phyloP scores from a whole-genome alignment of 2,797 vertebrate species.

The Cryptoprocta ferox region DNA sequence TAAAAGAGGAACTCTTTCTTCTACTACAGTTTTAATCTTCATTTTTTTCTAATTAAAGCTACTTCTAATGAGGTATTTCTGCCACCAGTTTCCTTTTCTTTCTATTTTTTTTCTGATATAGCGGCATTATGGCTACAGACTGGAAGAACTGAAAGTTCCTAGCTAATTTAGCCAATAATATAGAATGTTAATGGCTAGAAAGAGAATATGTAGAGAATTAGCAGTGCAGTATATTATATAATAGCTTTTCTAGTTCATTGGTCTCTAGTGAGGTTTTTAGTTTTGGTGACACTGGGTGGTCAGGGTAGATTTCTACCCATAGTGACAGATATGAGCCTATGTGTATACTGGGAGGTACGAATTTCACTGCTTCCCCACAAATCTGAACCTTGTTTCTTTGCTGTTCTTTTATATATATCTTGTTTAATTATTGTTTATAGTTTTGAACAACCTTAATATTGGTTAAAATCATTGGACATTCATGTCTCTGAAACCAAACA shows the following conservation, averaged over 20 bases:
- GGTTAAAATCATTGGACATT: not conserved
- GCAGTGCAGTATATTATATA: not conserved
- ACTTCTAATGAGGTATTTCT: not conserved
- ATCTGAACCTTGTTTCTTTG: not conserved
- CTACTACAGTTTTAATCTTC: not conserved
- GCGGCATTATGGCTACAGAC: not conserved
- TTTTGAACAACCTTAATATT: not conserved
- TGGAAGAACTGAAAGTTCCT: not conserved
- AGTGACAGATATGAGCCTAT: not conserved
- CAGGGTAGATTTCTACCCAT: not conserved
- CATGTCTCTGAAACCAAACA: not conserved
- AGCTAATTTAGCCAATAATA: not conserved
- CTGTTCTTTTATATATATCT: not conserved
- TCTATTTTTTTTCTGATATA: not conserved
- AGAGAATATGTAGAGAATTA: not conserved
- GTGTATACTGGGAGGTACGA: not conserved
- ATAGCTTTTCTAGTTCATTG: not conserved
- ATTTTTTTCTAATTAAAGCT: not conserved
- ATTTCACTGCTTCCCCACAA: not conserved
- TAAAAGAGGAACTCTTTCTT: not conserved
- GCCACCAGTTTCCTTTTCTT: not conserved
- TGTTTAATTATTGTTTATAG: not conserved
- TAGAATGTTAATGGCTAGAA: not conserved
- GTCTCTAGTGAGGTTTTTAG: not conserved
- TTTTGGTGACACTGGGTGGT: not conserved